Evolutionary conservation across 1,140 invertebrate genomes (phyloP), one percentile per base, ranked within the genome.

Genomic region (Mesaphorura yosii): DNA sequence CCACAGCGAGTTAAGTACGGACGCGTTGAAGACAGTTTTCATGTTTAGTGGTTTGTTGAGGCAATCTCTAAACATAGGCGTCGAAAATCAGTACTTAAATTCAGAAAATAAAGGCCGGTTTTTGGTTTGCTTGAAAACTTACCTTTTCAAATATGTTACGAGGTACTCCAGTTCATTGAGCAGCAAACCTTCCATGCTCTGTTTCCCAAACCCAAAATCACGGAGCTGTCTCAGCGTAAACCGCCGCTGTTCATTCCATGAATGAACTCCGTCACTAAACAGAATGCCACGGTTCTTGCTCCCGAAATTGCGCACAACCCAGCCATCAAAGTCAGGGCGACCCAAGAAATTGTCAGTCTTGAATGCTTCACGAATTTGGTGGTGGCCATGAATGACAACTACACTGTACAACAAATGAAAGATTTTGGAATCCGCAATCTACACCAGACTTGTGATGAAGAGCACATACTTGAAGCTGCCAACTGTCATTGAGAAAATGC

Each of bases 1-100:
- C 57, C 57, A 59, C 14, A 59, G 31, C 1, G 48, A 51, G 45
- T 59, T 59, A 5, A 59, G 37, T 20, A 59, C 52, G n/a, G 57
- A 51, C 17, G 47, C 47, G 48, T 59, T 59, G 17, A 59, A 52
- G 10, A 37, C 34, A 2, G 29, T 34, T 4, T 27, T 41, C 28
- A 56, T 34, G 5, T 51, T 19, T 7, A 51, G 22, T 10, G 57
- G 42, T 28, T 41, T n/a, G 14, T 39, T 45, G 22, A 48, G n/a
- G 23, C 34, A 26, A 41, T 51, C 51, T 15, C 57, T 57, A 37
- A 20, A 37, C 26, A 48, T 53, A 39, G n/a, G 31, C 31, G 31
- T 10, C 10, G 31, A 34, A 34, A 34, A 10, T 34, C n/a, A 34
- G 31, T n/a, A 34, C 31, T 34, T n/a, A 12, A 12, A 41, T 20